These are phyloP conservation scores for Drosophila kurseongensis DNA, from an alignment of 1,140 invertebrate species.

Conservation along the genomic window DNA sequence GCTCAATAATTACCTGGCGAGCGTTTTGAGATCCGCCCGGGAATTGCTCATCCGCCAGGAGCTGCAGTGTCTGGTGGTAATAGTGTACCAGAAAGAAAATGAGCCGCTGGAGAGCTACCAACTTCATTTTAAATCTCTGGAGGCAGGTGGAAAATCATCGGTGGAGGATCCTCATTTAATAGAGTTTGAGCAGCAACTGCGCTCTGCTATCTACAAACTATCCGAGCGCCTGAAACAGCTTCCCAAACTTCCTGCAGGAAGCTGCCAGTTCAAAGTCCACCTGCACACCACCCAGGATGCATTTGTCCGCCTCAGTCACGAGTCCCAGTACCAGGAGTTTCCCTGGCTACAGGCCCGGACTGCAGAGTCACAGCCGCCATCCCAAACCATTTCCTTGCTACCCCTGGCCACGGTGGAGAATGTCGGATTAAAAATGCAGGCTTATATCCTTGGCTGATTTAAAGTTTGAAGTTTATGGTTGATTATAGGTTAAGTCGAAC, in stretches of 20 bases:
- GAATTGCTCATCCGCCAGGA: conserved; percentile 43
- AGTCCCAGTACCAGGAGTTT: conserved; percentile 75
- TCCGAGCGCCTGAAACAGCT: conserved; percentile 62
- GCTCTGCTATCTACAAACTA: conserved; percentile 61
- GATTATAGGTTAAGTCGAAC: conserved; percentile 18
- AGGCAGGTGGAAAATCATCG: neutral
- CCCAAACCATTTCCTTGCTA: conserved; percentile 30
- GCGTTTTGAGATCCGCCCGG: conserved; percentile 50
- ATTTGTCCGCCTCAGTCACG: conserved; percentile 62
- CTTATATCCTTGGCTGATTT: conserved; percentile 35
- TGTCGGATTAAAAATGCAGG: conserved; percentile 63
- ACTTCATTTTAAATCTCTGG: conserved; percentile 17
- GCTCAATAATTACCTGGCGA: conserved; percentile 68
- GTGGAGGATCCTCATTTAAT: conserved; percentile 50
- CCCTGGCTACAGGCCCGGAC: conserved; percentile 63
- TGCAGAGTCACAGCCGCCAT: neutral
- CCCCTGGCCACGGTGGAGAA: conserved; percentile 51
- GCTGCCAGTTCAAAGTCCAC: conserved; percentile 66
- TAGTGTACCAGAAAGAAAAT: conserved; percentile 57
- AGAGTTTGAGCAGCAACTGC: conserved; percentile 69
- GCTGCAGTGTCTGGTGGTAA: conserved; percentile 55
- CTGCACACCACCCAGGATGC: conserved; percentile 71
- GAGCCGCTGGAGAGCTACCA: conserved; percentile 56
- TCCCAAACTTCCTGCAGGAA: conserved; percentile 46
- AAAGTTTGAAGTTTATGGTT: conserved; percentile 13